Conservation (phyloP, 2,888 invertebrate genomes). For the Amorpha juglandis region DNA sequence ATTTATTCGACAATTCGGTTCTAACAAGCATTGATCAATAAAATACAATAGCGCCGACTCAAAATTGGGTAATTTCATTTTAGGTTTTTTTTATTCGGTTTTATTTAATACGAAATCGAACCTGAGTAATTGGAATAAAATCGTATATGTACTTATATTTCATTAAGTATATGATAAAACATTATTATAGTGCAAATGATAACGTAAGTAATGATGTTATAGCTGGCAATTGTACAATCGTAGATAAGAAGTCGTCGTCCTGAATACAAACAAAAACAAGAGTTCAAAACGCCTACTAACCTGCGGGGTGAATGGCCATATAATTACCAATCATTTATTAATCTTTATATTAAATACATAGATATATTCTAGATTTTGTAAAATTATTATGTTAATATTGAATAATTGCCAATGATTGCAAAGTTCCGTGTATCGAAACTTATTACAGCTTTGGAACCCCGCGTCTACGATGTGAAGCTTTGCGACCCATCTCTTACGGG, state of each 20-base stretch:
- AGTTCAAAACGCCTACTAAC: conserved; percentile 30
- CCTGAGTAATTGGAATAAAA: not conserved
- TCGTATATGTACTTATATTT: not conserved
- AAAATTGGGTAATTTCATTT: too few species aligned
- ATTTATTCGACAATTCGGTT: too few species aligned
- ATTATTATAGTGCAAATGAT: conserved; percentile 6
- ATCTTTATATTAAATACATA: not conserved
- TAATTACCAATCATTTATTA: not conserved
- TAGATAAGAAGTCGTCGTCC: conserved; percentile 49
- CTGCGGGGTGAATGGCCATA: not conserved
- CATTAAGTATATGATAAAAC: conserved; percentile 1
- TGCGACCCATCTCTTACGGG: too few species aligned
- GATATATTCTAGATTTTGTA: too few species aligned
- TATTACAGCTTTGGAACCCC: too few species aligned
- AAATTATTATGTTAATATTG: too few species aligned
- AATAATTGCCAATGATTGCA: not conserved
- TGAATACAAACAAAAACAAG: conserved; percentile 34
- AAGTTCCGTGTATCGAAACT: too few species aligned
- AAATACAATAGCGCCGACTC: too few species aligned
- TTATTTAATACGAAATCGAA: not conserved
- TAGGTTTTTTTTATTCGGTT: too few species aligned
- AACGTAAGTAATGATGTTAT: not conserved
- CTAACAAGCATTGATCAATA: too few species aligned
- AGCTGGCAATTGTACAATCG: conserved; percentile 12
- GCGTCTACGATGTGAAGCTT: too few species aligned